A percentile compares a stretch with the other conserved stretches of the same genome.
Evolutionary conservation across 2,797 vertebrate species (phyloP).

Genomic region (Silurus aristotelis): DNA sequence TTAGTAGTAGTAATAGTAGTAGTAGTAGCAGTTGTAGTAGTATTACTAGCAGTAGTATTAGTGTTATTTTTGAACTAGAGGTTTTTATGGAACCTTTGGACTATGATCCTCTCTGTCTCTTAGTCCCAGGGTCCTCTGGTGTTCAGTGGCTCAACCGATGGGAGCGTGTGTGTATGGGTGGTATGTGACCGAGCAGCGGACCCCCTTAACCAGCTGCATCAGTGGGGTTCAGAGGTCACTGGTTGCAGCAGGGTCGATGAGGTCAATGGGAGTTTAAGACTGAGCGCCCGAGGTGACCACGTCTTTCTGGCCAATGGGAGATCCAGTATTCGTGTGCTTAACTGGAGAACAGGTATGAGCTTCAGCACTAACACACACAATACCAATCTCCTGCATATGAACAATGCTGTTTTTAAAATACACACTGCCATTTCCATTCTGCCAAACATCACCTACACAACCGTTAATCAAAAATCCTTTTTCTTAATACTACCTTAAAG

Average conservation of each 20-base stretch:
- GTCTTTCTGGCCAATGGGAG: conserved; percentile 74
- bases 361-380: neutral
- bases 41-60: neutral
- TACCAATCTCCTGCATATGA: neutral
- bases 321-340: conserved; percentile 75
- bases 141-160: conserved; percentile 77
- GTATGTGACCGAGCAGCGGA: conserved; percentile 62
- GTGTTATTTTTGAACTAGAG: conserved; percentile 17
- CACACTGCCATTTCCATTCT: neutral
- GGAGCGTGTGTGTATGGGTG: conserved; percentile 80
- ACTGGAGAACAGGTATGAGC: conserved; percentile 77
- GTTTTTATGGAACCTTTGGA: conserved; percentile 68
- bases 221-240: conserved; percentile 72
- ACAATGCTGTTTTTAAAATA: neutral
- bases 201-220: conserved; percentile 72
- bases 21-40: neutral
- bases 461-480: too few species aligned
- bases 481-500: neutral
- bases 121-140: conserved; percentile 81
- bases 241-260: conserved; percentile 62
- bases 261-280: conserved; percentile 55
- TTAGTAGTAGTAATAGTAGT: neutral
- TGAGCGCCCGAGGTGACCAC: conserved; percentile 74
- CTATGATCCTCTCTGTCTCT: conserved; percentile 43
- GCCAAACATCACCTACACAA: neutral